Conservation (phyloP, 2,113 vertebrate genomes). For the Gallinago paraguaiae region DNA sequence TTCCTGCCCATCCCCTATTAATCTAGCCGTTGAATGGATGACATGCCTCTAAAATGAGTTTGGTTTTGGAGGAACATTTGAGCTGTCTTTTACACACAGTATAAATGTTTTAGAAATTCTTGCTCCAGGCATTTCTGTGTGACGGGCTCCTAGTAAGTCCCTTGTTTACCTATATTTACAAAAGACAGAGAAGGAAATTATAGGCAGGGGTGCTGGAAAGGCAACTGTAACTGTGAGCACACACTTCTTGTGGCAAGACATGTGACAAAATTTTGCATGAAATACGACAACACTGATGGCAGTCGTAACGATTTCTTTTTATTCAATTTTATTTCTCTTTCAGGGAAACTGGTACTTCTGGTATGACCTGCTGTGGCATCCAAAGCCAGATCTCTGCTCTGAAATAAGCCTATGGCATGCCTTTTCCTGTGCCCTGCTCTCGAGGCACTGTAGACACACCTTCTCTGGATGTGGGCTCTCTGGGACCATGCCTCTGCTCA, state of each 20-base stretch:
- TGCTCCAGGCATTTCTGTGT: not conserved
- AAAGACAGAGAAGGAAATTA: not conserved
- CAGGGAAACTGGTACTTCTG: not conserved
- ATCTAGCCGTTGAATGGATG: not conserved
- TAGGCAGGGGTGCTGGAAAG: not conserved
- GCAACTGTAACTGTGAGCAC: not conserved
- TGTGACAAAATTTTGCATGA: not conserved
- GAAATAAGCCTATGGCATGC: not conserved
- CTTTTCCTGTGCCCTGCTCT: not conserved
- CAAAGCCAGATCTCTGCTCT: not conserved
- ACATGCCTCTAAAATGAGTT: not conserved
- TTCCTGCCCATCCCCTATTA: not conserved
- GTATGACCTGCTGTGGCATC: not conserved
- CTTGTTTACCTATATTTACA: not conserved
- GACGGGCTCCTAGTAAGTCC: rapidly evolving
- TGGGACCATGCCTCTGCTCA: not conserved
- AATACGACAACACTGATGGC: not conserved
- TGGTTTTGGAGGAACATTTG: not conserved
- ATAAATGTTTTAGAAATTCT: not conserved
- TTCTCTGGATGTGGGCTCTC: not conserved
- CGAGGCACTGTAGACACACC: rapidly evolving
- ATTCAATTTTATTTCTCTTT: not conserved
- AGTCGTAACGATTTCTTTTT: not conserved
- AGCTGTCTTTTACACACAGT: not conserved
- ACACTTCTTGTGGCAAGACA: not conserved